Conservation (phyloP, 2,888 invertebrate species). For the Ophion ellenae region DNA sequence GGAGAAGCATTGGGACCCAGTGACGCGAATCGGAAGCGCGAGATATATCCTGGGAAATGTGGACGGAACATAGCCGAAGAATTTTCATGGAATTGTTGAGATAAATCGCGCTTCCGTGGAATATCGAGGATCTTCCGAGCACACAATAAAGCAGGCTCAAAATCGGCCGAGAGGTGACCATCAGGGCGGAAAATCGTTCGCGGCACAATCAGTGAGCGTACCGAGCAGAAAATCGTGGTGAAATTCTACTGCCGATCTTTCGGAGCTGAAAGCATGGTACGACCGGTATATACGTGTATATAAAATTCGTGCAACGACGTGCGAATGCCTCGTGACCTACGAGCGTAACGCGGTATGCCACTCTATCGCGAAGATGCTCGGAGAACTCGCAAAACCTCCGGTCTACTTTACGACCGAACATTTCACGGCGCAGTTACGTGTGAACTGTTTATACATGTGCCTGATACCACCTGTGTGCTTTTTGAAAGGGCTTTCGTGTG, state of each 20-base stretch:
- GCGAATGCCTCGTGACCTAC: slow-evolving; percentile 80
- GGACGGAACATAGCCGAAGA: slow-evolving; percentile 65
- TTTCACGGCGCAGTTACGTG: slow-evolving; percentile 60
- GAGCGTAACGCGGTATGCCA: slow-evolving; percentile 81
- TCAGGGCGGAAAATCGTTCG: slow-evolving; percentile 80
- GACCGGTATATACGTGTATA: slow-evolving; percentile 25
- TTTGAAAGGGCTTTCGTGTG: slow-evolving; percentile 18
- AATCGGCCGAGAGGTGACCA: slow-evolving; percentile 69
- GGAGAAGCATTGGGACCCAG: slow-evolving; percentile 47
- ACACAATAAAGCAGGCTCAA: slow-evolving; percentile 49
- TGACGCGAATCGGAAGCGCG: slow-evolving; percentile 55
- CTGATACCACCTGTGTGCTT: slow-evolving; percentile 31
- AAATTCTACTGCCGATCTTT: slow-evolving; percentile 68
- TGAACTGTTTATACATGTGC: slow-evolving; percentile 47
- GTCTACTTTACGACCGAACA: slow-evolving; percentile 62
- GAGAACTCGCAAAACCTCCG: slow-evolving; percentile 56
- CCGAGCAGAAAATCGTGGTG: slow-evolving; percentile 78
- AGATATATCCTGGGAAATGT: slow-evolving; percentile 70
- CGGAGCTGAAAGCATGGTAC: slow-evolving; percentile 35
- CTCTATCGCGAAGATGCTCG: slow-evolving; percentile 68
- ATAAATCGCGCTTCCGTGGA: slow-evolving; percentile 57
- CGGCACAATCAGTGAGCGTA: slow-evolving; percentile 78
- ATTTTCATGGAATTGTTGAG: slow-evolving; percentile 63
- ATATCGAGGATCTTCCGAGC: slow-evolving; percentile 36
- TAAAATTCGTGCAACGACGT: slow-evolving; percentile 67